These are phyloP conservation scores for Euphydryas editha DNA, from an alignment of 2,888 invertebrate genomes.

Conservation along the genomic window DNA sequence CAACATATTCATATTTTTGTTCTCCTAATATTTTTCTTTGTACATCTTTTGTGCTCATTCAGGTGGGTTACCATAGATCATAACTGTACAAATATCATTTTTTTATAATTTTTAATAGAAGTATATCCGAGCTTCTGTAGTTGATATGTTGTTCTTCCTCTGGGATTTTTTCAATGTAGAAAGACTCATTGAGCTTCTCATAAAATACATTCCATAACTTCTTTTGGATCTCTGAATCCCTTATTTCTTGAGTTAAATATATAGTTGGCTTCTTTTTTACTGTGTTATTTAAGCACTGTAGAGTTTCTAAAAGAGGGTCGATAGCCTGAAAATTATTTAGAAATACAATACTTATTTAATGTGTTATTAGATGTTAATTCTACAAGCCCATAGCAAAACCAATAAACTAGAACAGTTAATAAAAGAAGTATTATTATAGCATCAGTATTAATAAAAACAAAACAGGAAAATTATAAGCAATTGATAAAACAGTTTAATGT, in stretches of 20 bases:
- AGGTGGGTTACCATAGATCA: constrained; percentile 42
- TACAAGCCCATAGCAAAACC: constrained; percentile 14
- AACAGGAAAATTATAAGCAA: constrained; percentile 24
- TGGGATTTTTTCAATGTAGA: constrained; percentile 78
- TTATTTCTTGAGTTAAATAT: constrained; percentile 87
- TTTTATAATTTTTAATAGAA: constrained; percentile 76
- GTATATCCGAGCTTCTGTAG: constrained; percentile 86
- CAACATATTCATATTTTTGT: not conserved
- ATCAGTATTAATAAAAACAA: constrained; percentile 3
- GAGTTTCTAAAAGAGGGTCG: constrained; percentile 84
- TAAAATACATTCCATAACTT: constrained; percentile 68
- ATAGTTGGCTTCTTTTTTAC: constrained; percentile 79
- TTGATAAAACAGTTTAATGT: constrained; percentile 20
- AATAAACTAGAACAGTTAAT: constrained; percentile 13
- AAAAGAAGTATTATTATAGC: not conserved
- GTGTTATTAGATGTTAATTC: not conserved
- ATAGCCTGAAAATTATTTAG: constrained; percentile 77
- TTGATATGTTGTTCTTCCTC: constrained; percentile 84
- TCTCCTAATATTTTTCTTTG: constrained; percentile 12
- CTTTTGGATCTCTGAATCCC: constrained; percentile 84
- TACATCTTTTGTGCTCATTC: constrained; percentile 27
- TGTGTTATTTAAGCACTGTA: constrained; percentile 71
- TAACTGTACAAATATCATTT: constrained; percentile 57
- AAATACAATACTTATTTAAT: not conserved
- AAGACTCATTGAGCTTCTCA: constrained; percentile 61